Evolutionary conservation across 2,113 vertebrate genomes (phyloP), one percentile per base, ranked within the genome.

Genomic region (Strix uralensis): DNA sequence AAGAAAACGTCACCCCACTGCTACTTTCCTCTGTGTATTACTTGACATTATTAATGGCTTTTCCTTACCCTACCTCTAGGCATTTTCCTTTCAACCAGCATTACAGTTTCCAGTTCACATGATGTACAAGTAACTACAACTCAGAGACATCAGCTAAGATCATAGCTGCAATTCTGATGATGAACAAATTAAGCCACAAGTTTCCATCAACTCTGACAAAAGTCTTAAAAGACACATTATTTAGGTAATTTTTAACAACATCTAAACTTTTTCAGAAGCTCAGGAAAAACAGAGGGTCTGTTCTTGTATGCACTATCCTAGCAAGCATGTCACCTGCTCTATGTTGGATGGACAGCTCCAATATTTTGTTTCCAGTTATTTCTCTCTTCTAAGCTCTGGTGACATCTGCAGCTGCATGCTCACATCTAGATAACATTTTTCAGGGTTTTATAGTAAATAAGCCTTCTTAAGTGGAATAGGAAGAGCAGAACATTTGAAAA

Each of bases 261-360:
- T 1, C 11, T 23, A 67, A 61, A 20, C 69, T 75, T 47, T 40
- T 19, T 6, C 61, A 66, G 10, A 89, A 84, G 57, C 9, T 52
- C 32, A 25, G 16, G 34, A 58, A 58, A 77, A 86, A n/a, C 1
- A 2, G 18, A 65, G 4, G 13, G 8, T 30, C 29, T 52, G 13
- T 46, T 88, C 26, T 42, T 59, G 38, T 49, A 38, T 6, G 6
- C 30, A 13, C 17, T 62, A 17, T 20, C 44, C 54, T 42, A 55
- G 38, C 49, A 72, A 62, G 55, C 11, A 34, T 42, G 9, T 67
- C 34, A 46, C 16, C 17, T 44, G 47, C 40, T 59, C 44, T 32
- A 4, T 7, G 5, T 5, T 20, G 57, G 34, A 40, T 0, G 7
- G 30, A 38, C 1, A 0, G 27, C 32, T 80, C 18, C 67, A 29